These are phyloP conservation scores for Tautogolabrus adspersus DNA, from an alignment of 2,113 vertebrate species.

Conservation along the genomic window DNA sequence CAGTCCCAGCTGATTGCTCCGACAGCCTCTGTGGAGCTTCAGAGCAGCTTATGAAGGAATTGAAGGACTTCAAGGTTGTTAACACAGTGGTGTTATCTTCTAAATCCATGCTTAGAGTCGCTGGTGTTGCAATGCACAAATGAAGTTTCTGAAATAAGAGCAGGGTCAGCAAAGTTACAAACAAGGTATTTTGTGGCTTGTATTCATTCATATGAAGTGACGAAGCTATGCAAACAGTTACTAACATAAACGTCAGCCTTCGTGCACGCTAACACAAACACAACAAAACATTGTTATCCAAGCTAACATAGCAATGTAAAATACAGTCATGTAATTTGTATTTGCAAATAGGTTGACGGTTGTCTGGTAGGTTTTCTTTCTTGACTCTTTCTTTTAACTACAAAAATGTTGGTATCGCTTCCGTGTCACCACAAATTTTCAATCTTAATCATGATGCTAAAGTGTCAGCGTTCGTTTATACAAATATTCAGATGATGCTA, in stretches of 20 bases:
- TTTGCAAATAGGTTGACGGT: background rate
- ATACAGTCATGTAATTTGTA: background rate
- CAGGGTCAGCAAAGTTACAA: background rate
- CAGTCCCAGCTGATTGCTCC: constrained; percentile 50
- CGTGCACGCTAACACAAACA: background rate
- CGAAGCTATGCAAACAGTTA: too few relatives aligned
- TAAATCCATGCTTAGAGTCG: constrained; percentile 64
- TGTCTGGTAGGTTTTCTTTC: fast-evolving
- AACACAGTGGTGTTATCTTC: constrained; percentile 93
- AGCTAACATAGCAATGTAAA: background rate
- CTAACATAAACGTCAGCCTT: background rate
- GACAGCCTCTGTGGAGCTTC: constrained; percentile 70
- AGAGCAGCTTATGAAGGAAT: constrained; percentile 86
- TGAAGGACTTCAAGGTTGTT: constrained; percentile 91
- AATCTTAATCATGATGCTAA: background rate
- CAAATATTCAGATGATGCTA: background rate
- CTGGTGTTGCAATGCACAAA: background rate
- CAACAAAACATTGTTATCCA: background rate
- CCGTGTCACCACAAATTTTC: too few relatives aligned
- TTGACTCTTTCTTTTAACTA: background rate
- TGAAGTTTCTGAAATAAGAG: too few relatives aligned
- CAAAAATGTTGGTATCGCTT: background rate
- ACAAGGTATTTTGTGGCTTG: too few relatives aligned
- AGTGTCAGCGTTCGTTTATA: background rate
- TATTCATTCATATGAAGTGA: too few relatives aligned